phyloP scores from a whole-genome alignment of 2,113 vertebrate species.

The Rhineura floridana region DNA sequence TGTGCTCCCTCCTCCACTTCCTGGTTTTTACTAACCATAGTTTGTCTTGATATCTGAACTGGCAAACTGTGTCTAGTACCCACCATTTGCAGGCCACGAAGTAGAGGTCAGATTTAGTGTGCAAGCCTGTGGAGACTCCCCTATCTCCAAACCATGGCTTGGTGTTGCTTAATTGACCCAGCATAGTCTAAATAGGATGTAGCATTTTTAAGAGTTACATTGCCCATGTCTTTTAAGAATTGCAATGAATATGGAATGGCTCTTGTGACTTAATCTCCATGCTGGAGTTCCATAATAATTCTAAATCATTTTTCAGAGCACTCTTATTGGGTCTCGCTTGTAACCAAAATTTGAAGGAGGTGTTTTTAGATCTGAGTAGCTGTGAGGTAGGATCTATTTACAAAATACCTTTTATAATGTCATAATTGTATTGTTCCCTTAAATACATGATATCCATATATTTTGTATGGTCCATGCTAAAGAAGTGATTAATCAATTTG shows the following conservation, averaged over 20 bases:
- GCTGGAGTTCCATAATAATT: slow-evolving; percentile 19
- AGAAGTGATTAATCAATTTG: background rate
- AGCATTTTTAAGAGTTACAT: background rate
- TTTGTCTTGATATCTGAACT: background rate
- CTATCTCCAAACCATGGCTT: slow-evolving; percentile 39
- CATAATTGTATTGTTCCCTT: background rate
- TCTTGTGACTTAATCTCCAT: background rate
- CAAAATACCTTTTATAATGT: slow-evolving; percentile 44
- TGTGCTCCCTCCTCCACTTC: no score
- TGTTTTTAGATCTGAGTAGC: slow-evolving; percentile 94
- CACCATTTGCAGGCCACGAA: background rate
- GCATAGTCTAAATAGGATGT: slow-evolving; percentile 8
- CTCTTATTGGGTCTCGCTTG: slow-evolving; percentile 93
- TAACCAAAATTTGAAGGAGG: slow-evolving; percentile 90
- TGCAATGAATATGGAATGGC: background rate
- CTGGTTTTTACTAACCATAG: background rate
- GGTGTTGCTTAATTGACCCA: slow-evolving; percentile 30
- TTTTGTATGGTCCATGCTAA: background rate
- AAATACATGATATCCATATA: background rate
- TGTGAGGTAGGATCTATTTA: slow-evolving; percentile 87
- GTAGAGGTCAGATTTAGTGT: background rate
- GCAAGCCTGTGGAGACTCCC: background rate
- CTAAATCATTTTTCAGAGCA: slow-evolving; percentile 79
- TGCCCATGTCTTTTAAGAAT: background rate
- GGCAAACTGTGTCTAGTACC: background rate